A percentile compares a stretch with the other conserved stretches of the same genome.
phyloP scores from a whole-genome alignment of 2,797 vertebrate genomes.

The Rhadinocentrus ornatus region DNA sequence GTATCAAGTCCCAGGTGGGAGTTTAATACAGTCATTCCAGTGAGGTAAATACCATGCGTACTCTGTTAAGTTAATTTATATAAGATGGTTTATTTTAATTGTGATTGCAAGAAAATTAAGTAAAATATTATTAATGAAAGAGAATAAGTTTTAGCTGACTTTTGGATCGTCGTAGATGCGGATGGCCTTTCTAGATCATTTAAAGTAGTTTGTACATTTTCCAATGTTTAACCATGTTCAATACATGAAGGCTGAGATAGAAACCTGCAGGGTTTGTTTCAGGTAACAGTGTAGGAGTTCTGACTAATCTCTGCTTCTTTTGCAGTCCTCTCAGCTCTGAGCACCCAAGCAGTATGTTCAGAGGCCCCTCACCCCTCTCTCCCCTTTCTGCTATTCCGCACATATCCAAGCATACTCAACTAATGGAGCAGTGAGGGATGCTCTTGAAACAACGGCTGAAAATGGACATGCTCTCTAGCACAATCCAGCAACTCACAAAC shows the following conservation, averaged over 20 bases:
- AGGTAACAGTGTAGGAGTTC: slow-evolving; percentile 66
- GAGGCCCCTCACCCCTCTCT: slow-evolving; percentile 51
- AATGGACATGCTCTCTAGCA: slow-evolving; percentile 74
- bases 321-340: slow-evolving; percentile 49
- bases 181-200: no score
- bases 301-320: slow-evolving; percentile 68
- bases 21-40: slow-evolving; percentile 46
- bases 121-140: not conserved
- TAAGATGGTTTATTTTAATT: slow-evolving; percentile 32
- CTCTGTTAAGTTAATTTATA: slow-evolving; percentile 18
- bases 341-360: slow-evolving; percentile 65
- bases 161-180: not conserved
- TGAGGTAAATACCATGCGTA: slow-evolving; percentile 51
- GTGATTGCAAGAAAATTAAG: slow-evolving; percentile 23
- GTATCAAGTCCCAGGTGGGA: slow-evolving; percentile 35
- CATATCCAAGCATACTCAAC: slow-evolving; percentile 65
- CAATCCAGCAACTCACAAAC: slow-evolving; percentile 68
- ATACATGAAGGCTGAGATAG: slow-evolving; percentile 34
- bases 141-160: not conserved
- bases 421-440: slow-evolving; percentile 76
- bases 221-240: not conserved
- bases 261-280: slow-evolving; percentile 42
- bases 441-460: slow-evolving; percentile 70
- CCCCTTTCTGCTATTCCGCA: slow-evolving; percentile 43
- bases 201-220: not conserved